Evolutionary conservation across 2,888 invertebrate genomes (phyloP).

Genomic region (Macrosoma leucophasiata): DNA sequence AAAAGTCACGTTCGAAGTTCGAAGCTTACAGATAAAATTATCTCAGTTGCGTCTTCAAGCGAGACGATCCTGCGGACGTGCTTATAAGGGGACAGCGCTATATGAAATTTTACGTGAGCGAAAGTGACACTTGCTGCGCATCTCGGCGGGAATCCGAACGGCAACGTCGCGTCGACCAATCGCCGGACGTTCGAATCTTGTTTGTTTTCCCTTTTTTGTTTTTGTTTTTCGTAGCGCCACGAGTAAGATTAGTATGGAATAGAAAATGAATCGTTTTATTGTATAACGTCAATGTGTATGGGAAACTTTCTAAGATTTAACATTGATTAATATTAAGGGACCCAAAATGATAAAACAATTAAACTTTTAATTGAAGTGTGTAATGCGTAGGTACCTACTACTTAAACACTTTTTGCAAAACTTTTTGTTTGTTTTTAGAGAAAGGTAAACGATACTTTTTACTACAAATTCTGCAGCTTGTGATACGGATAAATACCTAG

Average conservation of each 20-base stretch:
- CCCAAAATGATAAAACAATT: too few relatives aligned
- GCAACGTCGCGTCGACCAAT: slow-evolving; percentile 73
- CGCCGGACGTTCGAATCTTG: slow-evolving; percentile 53
- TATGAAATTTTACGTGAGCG: slow-evolving; percentile 22
- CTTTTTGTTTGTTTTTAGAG: too few relatives aligned
- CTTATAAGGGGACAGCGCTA: slow-evolving; percentile 39
- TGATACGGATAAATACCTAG: too few relatives aligned
- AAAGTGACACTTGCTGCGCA: slow-evolving; percentile 43
- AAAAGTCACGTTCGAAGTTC: slow-evolving; percentile 59
- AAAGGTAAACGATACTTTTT: too few relatives aligned
- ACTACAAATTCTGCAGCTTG: too few relatives aligned
- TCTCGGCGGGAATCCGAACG: slow-evolving; percentile 60
- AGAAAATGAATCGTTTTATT: slow-evolving; percentile 13
- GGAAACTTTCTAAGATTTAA: too few relatives aligned
- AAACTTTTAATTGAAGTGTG: too few relatives aligned
- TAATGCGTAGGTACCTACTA: too few relatives aligned
- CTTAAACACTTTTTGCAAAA: too few relatives aligned
- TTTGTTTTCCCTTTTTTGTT: slow-evolving; percentile 51
- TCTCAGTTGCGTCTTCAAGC: slow-evolving; percentile 71
- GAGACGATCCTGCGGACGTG: slow-evolving; percentile 68
- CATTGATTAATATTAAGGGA: too few relatives aligned
- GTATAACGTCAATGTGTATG: slow-evolving; percentile 1
- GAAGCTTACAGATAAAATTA: slow-evolving; percentile 70
- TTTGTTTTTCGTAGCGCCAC: slow-evolving; percentile 31
- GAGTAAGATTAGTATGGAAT: slow-evolving; percentile 27